These are phyloP conservation scores for Erpetoichthys calabaricus DNA, from an alignment of 2,797 vertebrate genomes.

Conservation along the genomic window DNA sequence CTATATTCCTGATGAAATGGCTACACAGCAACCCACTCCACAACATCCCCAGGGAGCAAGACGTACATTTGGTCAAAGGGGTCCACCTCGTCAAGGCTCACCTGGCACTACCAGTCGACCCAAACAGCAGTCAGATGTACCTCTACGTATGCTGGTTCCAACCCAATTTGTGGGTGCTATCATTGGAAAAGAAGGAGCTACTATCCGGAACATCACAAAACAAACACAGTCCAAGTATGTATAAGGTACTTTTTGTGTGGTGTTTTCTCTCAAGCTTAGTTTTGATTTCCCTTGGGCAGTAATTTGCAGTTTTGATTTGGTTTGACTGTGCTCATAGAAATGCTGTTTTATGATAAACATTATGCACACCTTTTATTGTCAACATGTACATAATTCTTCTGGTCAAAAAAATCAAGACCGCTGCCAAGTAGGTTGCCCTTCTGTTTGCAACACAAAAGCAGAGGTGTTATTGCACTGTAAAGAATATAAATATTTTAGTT, in stretches of 20 bases:
- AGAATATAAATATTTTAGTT: no score
- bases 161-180: constrained; percentile 96
- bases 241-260: background rate
- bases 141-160: constrained; percentile 83
- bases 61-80: constrained; percentile 69
- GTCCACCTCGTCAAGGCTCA: constrained; percentile 71
- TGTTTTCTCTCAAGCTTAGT: background rate
- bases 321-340: background rate
- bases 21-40: constrained; percentile 43
- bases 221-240: constrained; percentile 96
- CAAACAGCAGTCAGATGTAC: constrained; percentile 81
- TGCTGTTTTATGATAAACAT: background rate
- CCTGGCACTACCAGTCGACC: constrained; percentile 66
- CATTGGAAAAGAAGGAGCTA: constrained; percentile 93
- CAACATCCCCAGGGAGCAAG: constrained; percentile 52
- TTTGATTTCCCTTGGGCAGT: background rate
- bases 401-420: no score
- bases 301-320: background rate
- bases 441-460: no score
- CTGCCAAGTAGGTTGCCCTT: no score
- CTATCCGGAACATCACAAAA: constrained; percentile 94
- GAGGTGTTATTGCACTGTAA: no score
- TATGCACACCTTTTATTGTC: background rate
- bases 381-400: background rate
- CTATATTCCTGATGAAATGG: constrained; percentile 88